Evolutionary conservation across 2,888 invertebrate species (phyloP).

Genomic region (Acleris holmiana): DNA sequence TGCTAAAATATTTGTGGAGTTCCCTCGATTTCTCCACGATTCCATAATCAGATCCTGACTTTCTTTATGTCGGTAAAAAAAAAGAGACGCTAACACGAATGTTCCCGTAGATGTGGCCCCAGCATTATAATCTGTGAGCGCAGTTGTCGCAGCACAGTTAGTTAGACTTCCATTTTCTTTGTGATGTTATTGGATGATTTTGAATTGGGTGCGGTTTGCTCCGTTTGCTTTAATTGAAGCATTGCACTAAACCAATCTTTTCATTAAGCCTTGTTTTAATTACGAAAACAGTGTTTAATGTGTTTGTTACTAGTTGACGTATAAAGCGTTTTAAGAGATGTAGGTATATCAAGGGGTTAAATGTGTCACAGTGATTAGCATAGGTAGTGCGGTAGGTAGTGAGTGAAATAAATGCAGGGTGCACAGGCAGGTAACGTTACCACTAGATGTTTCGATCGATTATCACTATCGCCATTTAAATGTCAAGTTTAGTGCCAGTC

Average conservation of each 20-base stretch:
- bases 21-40: too few species aligned
- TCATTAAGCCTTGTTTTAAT: neutral
- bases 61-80: too few species aligned
- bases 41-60: too few species aligned
- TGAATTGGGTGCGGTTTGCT: conserved; percentile 6
- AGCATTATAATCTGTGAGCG: neutral
- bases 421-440: conserved; percentile 33
- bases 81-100: too few species aligned
- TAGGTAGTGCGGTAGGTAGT: neutral
- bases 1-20: too few species aligned
- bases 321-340: neutral
- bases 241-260: neutral
- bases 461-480: conserved; percentile 1
- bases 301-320: neutral
- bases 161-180: conserved; percentile 12
- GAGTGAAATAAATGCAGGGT: conserved; percentile 32
- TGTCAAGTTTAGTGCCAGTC: neutral
- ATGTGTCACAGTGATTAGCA: conserved; percentile 8
- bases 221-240: too few species aligned
- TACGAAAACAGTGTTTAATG: too few species aligned
- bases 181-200: conserved; percentile 26
- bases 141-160: neutral
- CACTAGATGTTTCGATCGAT: neutral
- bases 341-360: neutral
- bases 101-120: too few species aligned